Conservation (phyloP, 1,140 invertebrate genomes). For the Plectus sambesii region DNA sequence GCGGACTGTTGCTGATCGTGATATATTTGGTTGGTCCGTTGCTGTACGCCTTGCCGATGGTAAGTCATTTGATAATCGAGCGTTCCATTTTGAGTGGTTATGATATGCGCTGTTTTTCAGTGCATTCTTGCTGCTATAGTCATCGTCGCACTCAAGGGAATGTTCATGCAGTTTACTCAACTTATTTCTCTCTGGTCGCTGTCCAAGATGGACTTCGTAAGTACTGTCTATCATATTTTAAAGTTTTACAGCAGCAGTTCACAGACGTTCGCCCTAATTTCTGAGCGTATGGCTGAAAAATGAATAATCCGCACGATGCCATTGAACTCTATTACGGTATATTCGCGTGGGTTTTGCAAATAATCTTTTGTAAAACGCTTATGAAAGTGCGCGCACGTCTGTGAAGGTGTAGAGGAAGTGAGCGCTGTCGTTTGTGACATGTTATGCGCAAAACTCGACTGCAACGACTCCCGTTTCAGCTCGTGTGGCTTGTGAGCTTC, state of each 20-base stretch:
- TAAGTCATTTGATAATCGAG: constrained; percentile 5
- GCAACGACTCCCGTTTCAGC: constrained; percentile 11
- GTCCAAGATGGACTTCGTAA: constrained; percentile 25
- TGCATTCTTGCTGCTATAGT: constrained; percentile 25
- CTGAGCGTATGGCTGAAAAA: background rate
- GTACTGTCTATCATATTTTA: background rate
- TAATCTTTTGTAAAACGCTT: too few relatives aligned
- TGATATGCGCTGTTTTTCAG: too few relatives aligned
- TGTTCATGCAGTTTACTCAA: constrained; percentile 21
- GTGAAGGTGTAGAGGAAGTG: too few relatives aligned
- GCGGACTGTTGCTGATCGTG: constrained; percentile 14
- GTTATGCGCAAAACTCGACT: too few relatives aligned
- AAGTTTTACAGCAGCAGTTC: background rate
- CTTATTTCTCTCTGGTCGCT: constrained; percentile 17
- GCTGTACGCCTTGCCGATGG: constrained; percentile 21
- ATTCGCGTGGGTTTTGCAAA: too few relatives aligned
- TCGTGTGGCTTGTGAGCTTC: constrained; percentile 48
- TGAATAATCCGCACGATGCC: too few relatives aligned
- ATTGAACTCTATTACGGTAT: too few relatives aligned
- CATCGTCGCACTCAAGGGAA: constrained; percentile 21
- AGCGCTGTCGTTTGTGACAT: too few relatives aligned
- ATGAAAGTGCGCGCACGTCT: too few relatives aligned
- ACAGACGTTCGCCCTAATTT: background rate
- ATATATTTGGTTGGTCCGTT: constrained; percentile 22
- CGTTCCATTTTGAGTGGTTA: background rate